These are phyloP conservation scores for Dyspetes luteomarginatus DNA, from an alignment of 2,888 invertebrate genomes.

Conservation along the genomic window DNA sequence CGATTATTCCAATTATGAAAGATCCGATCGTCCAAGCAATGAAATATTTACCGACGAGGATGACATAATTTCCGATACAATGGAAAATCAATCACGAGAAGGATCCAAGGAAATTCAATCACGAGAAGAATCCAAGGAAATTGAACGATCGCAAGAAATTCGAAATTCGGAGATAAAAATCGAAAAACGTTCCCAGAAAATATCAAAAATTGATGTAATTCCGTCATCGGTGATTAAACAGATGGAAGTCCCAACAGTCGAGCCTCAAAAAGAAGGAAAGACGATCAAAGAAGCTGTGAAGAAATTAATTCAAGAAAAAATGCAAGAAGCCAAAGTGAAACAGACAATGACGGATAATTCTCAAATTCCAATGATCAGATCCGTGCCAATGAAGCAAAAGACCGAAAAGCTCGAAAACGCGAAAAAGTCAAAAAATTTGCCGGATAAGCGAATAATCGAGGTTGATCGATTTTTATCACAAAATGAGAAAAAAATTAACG, in stretches of 20 bases:
- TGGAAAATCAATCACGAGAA: slow-evolving; percentile 49
- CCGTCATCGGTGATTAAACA: not conserved
- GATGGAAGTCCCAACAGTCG: slow-evolving; percentile 3
- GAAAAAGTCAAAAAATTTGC: slow-evolving; percentile 51
- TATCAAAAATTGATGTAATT: slow-evolving; percentile 33
- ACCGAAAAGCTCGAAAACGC: slow-evolving; percentile 69
- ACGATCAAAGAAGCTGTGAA: slow-evolving; percentile 57
- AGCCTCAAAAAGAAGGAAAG: slow-evolving; percentile 53
- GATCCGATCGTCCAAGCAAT: slow-evolving; percentile 23
- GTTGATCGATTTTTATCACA: slow-evolving; percentile 58
- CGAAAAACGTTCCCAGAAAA: slow-evolving; percentile 30
- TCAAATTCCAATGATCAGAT: slow-evolving; percentile 47
- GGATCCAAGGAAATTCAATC: slow-evolving; percentile 3
- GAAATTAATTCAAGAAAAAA: slow-evolving; percentile 64
- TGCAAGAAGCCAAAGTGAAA: slow-evolving; percentile 57
- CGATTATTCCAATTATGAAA: slow-evolving; percentile 53
- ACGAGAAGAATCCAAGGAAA: not conserved
- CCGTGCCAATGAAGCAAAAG: slow-evolving; percentile 68
- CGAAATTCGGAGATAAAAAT: slow-evolving; percentile 8
- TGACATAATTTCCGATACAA: slow-evolving; percentile 59
- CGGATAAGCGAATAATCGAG: slow-evolving; percentile 22
- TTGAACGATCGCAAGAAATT: not conserved
- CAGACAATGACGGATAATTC: slow-evolving; percentile 14
- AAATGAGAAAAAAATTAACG: slow-evolving; percentile 57
- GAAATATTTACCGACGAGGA: slow-evolving; percentile 32